Conservation (phyloP, 1,140 invertebrate genomes). For the Aphaenogaster rudis region DNA sequence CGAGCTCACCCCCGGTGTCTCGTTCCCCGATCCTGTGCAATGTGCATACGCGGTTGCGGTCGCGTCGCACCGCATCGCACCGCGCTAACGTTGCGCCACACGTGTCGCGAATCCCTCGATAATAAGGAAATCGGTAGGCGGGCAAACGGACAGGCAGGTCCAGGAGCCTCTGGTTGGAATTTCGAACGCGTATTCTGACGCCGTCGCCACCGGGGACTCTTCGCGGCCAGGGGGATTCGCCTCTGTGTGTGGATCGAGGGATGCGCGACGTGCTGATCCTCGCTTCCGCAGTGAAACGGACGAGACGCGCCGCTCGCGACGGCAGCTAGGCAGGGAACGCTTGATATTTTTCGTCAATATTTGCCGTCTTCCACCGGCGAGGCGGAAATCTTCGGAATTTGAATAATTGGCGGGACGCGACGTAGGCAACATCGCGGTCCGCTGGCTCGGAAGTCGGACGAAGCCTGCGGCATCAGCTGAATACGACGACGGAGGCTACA, state of each 20-base stretch:
- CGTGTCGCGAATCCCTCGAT: conserved; percentile 55
- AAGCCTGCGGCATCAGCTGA: conserved; percentile 47
- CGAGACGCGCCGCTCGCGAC: not conserved
- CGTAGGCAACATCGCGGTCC: conserved; percentile 58
- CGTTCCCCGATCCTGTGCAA: conserved; percentile 46
- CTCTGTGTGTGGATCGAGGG: conserved; percentile 7
- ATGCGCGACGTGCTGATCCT: conserved; percentile 23
- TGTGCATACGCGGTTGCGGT: conserved; percentile 58
- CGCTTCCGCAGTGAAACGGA: not conserved
- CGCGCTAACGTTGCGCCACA: conserved; percentile 30
- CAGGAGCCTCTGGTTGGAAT: conserved; percentile 30
- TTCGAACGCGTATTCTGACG: conserved; percentile 35
- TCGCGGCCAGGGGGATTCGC: conserved; percentile 1
- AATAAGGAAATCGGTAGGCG: conserved; percentile 57
- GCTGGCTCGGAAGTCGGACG: conserved; percentile 46
- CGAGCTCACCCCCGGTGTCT: conserved; percentile 49
- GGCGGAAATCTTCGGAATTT: conserved; percentile 58
- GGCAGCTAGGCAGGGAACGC: not conserved
- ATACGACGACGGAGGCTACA: conserved; percentile 1
- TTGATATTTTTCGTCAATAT: conserved; percentile 65
- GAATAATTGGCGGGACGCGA: conserved; percentile 60
- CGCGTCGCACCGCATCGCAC: conserved; percentile 17
- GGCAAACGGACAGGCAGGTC: not conserved
- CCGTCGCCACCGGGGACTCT: conserved; percentile 32
- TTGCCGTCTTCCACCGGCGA: conserved; percentile 56